These are phyloP conservation scores for Sinocyclocheilus maitianheensis DNA, from an alignment of 2,113 vertebrate genomes.

Conservation along the genomic window DNA sequence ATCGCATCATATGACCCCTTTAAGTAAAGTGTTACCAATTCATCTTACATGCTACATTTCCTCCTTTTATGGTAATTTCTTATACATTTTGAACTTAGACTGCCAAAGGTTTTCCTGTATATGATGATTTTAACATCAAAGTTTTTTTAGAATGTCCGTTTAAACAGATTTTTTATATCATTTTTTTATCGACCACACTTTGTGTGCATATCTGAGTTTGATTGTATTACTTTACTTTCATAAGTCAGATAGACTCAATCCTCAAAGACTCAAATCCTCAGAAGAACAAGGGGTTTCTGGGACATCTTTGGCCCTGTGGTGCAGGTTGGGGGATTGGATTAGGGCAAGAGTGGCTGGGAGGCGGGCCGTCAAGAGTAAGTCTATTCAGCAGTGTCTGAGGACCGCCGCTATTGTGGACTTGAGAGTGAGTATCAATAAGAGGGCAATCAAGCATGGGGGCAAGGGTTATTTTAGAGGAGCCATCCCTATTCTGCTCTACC, in stretches of 20 bases:
- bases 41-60: too few species aligned
- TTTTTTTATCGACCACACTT: too few species aligned
- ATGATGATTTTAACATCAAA: too few species aligned
- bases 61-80: too few species aligned
- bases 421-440: slow-evolving; percentile 94
- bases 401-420: slow-evolving; percentile 87
- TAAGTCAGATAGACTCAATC: not conserved
- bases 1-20: too few species aligned
- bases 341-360: slow-evolving; percentile 51
- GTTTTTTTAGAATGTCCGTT: not conserved
- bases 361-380: slow-evolving; percentile 67
- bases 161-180: not conserved
- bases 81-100: too few species aligned
- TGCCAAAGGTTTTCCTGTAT: too few species aligned
- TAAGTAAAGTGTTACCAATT: too few species aligned
- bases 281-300: slow-evolving; percentile 2
- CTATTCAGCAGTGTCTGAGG: slow-evolving; percentile 96
- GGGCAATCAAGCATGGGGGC: slow-evolving; percentile 95
- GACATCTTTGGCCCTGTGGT: not conserved
- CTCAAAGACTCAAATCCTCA: not conserved
- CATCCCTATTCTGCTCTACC: slow-evolving; percentile 78
- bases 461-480: slow-evolving; percentile 94
- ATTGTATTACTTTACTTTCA: slow-evolving; percentile 4
- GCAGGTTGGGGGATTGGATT: slow-evolving; percentile 69
- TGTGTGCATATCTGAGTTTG: slow-evolving; percentile 26